Conservation (phyloP, 2,797 vertebrate species). For the Acanthurus lineatus region DNA sequence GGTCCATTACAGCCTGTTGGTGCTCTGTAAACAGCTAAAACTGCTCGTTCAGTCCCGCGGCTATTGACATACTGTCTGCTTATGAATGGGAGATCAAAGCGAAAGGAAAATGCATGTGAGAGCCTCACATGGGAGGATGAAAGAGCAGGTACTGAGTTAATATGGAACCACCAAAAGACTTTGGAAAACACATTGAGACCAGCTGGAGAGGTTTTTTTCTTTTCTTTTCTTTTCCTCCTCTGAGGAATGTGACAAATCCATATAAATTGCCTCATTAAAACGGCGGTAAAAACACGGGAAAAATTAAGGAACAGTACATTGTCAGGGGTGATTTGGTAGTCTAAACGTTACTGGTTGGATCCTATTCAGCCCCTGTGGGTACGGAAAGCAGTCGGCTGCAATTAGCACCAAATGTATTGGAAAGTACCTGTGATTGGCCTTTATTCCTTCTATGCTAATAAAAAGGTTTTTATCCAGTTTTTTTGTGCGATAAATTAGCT, state of each 20-base stretch:
- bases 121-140: constrained; percentile 42
- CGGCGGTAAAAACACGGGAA: neutral
- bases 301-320: neutral
- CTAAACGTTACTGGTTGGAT: constrained; percentile 13
- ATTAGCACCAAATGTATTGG: neutral
- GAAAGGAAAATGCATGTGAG: constrained; percentile 33
- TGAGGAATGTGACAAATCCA: constrained; percentile 50
- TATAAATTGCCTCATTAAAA: constrained; percentile 49
- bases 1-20: constrained; percentile 51
- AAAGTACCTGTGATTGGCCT: constrained; percentile 2
- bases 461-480: neutral
- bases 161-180: constrained; percentile 41
- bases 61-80: constrained; percentile 57
- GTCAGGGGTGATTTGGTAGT: constrained; percentile 8
- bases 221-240: constrained; percentile 22
- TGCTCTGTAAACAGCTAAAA: constrained; percentile 61
- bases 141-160: constrained; percentile 52
- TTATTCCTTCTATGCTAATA: neutral
- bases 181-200: constrained; percentile 31
- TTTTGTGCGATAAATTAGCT: neutral
- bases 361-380: neutral
- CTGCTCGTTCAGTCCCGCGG: constrained; percentile 49
- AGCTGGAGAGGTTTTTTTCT: constrained; percentile 23
- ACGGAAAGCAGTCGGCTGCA: neutral
- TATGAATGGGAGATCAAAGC: constrained; percentile 65